Conservation (phyloP, 1,140 invertebrate species). For the Nephotettix cincticeps region DNA sequence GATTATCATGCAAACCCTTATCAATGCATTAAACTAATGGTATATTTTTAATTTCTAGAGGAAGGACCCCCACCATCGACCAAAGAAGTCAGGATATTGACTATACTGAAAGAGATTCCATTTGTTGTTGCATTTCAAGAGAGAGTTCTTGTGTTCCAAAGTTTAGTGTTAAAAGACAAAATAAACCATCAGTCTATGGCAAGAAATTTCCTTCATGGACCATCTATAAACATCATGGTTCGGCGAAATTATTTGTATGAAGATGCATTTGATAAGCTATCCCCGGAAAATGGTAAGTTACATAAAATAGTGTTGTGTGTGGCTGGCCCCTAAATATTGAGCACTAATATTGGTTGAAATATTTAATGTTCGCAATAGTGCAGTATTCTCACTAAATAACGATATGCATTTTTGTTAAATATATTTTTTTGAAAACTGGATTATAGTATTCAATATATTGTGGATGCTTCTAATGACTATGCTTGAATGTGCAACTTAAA, state of each 20-base stretch:
- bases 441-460: too few relatives aligned
- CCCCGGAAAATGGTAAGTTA: slow-evolving; percentile 76
- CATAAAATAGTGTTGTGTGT: too few relatives aligned
- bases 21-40: too few relatives aligned
- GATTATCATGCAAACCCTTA: too few relatives aligned
- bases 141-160: slow-evolving; percentile 82
- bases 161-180: slow-evolving; percentile 69
- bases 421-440: too few relatives aligned
- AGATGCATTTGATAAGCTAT: slow-evolving; percentile 94
- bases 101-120: slow-evolving; percentile 87
- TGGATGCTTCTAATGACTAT: too few relatives aligned
- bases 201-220: slow-evolving; percentile 70
- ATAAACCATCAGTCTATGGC: slow-evolving; percentile 69
- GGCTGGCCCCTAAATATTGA: too few relatives aligned
- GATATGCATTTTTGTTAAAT: too few relatives aligned
- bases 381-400: too few relatives aligned
- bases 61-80: slow-evolving; percentile 83
- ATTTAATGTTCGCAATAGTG: too few relatives aligned
- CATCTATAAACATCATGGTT: slow-evolving; percentile 76
- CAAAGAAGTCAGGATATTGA: slow-evolving; percentile 83
- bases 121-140: slow-evolving; percentile 91
- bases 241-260: slow-evolving; percentile 93
- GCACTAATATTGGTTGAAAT: too few relatives aligned
- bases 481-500: too few relatives aligned
- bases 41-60: slow-evolving; percentile 53